A percentile compares a stretch with the other conserved stretches of the same genome.
Conservation (phyloP, 1,140 invertebrate species). For the Diabrotica virgifera region DNA sequence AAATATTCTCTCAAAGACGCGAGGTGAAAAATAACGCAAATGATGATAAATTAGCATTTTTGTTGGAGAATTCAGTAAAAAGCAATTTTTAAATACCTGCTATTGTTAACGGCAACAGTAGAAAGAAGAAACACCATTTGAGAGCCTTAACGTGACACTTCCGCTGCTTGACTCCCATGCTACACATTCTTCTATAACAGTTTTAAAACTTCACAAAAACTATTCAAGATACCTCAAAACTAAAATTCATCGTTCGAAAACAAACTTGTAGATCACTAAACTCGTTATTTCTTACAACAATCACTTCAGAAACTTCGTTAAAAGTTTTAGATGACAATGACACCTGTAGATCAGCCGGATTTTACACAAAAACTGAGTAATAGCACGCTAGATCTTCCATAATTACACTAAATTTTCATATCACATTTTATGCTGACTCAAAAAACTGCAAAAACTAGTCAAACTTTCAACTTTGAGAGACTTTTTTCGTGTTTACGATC, state of each 20-base stretch:
- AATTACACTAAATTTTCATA: too few relatives aligned
- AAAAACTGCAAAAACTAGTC: not conserved
- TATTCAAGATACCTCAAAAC: not conserved
- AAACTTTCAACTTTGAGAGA: not conserved
- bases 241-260: not conserved
- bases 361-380: not conserved
- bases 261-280: not conserved
- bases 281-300: not conserved
- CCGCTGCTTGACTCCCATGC: conserved; percentile 12
- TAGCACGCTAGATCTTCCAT: not conserved
- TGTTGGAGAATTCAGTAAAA: too few relatives aligned
- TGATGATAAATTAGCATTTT: too few relatives aligned
- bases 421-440: not conserved
- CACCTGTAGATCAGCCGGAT: conserved; percentile 23
- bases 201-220: not conserved
- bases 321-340: conserved; percentile 11
- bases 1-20: too few relatives aligned
- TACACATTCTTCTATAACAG: conserved; percentile 7
- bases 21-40: too few relatives aligned
- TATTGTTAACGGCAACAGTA: conserved; percentile 7
- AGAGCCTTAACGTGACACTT: conserved; percentile 4
- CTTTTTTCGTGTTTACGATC: not conserved
- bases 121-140: conserved; percentile 6
- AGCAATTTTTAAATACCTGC: conserved; percentile 3
- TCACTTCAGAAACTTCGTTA: not conserved